Evolutionary conservation across 2,888 invertebrate genomes (phyloP), one percentile per base, ranked within the genome.

Genomic region (Gari tellinella): DNA sequence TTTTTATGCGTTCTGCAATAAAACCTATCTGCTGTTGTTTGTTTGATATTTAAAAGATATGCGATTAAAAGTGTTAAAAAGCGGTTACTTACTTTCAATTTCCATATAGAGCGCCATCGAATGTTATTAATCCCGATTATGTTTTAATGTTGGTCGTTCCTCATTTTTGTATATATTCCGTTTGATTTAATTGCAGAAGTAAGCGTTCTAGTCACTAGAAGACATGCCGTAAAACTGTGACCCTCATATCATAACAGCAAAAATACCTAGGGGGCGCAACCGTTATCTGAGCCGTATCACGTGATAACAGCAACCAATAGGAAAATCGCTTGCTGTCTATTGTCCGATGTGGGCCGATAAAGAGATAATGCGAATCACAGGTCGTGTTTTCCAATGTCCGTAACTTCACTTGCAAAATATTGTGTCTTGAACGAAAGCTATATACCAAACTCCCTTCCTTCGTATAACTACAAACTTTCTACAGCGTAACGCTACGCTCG

Each of bases 181-280:
- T 53, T 40, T 37, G 40, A 40, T 40, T 40, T 40, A 40, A 52
- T 15, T 37, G 38, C 19, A 21, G 49, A 49, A 49, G 19, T 15
- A 37, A 19, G 53, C 38, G 53, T 53, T 38, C 15, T 31, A 31
- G 31, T 53, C 53, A n/a, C 53, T n/a, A 31, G 19, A 21, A 21
- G 53, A 21, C 53, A 40, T 31, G 31, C 31, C 31, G 31, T 55
- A 66, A 48, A 67, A 70, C 49, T 70, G 61, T 78, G 78, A 74
- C 70, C 78, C 73, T 61, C 63, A 53, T 67, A 65, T 55, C 66
- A 72, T 70, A 56, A 67, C 67, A 67, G 53, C 51, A 51, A 46
- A 31, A 58, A 73, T 64, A 74, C 64, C 60, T 67, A 74, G 73
- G 66, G 70, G 78, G 78, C 78, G 78, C 73, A 63, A 70, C 73